Evolutionary conservation across 2,797 vertebrate species (phyloP).

Genomic region (Crenuchus spilurus): DNA sequence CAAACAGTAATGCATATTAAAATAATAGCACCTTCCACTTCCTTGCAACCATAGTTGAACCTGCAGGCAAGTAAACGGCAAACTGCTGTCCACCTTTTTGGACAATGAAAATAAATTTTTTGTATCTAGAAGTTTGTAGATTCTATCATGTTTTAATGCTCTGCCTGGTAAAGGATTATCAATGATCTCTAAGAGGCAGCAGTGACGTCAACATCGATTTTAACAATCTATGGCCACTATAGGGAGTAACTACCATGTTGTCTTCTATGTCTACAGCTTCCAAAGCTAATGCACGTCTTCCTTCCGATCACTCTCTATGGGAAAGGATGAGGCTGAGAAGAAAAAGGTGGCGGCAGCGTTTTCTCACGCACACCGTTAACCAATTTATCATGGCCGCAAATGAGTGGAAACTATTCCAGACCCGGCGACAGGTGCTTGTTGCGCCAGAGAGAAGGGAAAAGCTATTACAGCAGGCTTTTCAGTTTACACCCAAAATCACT

Average conservation of each 20-base stretch:
- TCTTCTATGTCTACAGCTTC: conserved; percentile 4
- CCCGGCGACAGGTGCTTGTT: conserved; percentile 64
- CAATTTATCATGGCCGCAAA: conserved; percentile 50
- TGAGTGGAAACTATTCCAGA: conserved; percentile 60
- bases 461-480: conserved; percentile 65
- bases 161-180: too few species aligned
- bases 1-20: neutral
- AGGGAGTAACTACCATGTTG: neutral
- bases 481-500: conserved; percentile 62
- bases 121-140: too few species aligned
- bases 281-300: conserved; percentile 8
- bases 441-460: conserved; percentile 61
- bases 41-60: neutral
- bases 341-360: conserved; percentile 27
- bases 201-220: too few species aligned
- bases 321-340: conserved; percentile 1
- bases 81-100: too few species aligned
- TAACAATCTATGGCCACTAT: neutral
- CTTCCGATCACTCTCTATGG: conserved; percentile 29
- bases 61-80: too few species aligned
- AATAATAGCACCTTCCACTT: neutral
- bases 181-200: too few species aligned
- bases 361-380: conserved; percentile 41
- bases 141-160: too few species aligned
- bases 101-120: too few species aligned